Evolutionary conservation across 2,888 invertebrate genomes (phyloP).

Genomic region (Leptarthrus brevirostris): DNA sequence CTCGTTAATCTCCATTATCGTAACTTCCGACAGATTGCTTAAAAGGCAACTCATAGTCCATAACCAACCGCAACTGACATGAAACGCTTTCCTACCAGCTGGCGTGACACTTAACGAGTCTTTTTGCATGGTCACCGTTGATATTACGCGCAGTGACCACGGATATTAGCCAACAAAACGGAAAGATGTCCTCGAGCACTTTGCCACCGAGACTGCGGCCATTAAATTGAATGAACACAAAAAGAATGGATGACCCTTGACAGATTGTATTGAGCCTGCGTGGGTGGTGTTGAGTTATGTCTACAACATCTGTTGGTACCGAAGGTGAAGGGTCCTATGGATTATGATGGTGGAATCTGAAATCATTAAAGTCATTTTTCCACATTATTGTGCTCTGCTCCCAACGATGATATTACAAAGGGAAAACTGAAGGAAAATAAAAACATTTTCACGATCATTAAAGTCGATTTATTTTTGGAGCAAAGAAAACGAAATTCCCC

Average conservation of each 20-base stretch:
- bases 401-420: neutral
- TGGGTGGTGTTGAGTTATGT: conserved; percentile 38
- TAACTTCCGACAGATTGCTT: neutral
- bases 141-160: neutral
- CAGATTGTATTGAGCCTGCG: conserved; percentile 6
- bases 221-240: conserved; percentile 27
- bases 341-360: neutral
- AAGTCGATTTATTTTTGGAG: neutral
- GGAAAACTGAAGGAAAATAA: neutral
- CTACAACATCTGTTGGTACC: conserved; percentile 28
- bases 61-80: conserved; percentile 15
- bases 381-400: conserved; percentile 9
- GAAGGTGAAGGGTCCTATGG: conserved; percentile 14
- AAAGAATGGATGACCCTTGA: conserved; percentile 10
- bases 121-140: conserved; percentile 25
- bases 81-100: neutral
- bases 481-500: neutral
- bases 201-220: neutral
- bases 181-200: conserved; percentile 21
- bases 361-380: neutral
- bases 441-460: neutral
- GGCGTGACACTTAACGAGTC: conserved; percentile 30
- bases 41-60: neutral
- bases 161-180: conserved; percentile 25
- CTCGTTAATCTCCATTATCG: conserved; percentile 23